Evolutionary conservation across 1,140 invertebrate genomes (phyloP).

Genomic region (Venturia canescens): DNA sequence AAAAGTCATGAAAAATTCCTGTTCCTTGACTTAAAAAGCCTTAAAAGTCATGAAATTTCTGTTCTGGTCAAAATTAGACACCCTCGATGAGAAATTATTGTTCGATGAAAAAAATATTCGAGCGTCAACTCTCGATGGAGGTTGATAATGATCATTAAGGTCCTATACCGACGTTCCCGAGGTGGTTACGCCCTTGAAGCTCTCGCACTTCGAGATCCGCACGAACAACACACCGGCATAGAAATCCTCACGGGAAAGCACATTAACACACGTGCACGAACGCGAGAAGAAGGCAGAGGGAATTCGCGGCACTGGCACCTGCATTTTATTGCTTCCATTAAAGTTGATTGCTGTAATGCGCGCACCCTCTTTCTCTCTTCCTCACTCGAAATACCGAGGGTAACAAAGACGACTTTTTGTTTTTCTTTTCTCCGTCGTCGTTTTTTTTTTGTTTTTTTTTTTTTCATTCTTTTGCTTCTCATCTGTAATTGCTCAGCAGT

Average conservation of each 20-base stretch:
- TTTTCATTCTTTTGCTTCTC: not conserved
- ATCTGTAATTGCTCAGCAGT: slow-evolving; percentile 59
- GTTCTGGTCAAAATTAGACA: too few species aligned
- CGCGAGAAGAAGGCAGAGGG: slow-evolving; percentile 33
- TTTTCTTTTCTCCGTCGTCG: too few species aligned
- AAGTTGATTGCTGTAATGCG: slow-evolving; percentile 64
- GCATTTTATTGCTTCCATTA: slow-evolving; percentile 68
- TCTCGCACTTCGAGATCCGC: not conserved
- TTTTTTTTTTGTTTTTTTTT: slow-evolving; percentile 32
- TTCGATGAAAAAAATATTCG: not conserved
- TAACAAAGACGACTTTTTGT: slow-evolving; percentile 63
- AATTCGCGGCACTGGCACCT: slow-evolving; percentile 59
- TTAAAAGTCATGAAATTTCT: too few species aligned
- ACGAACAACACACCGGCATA: not conserved
- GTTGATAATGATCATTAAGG: not conserved
- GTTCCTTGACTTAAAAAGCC: too few species aligned
- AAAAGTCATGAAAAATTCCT: too few species aligned
- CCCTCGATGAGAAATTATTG: too few species aligned
- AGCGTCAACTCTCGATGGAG: not conserved
- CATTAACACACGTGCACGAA: not conserved
- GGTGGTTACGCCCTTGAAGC: slow-evolving; percentile 36
- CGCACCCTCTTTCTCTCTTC: slow-evolving; percentile 30
- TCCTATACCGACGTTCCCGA: not conserved
- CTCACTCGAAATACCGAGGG: slow-evolving; percentile 39
- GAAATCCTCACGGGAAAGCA: not conserved